Base-by-base conservation (phyloP, 1,140 invertebrate genomes). In the Pteromalus puparum region DNA sequence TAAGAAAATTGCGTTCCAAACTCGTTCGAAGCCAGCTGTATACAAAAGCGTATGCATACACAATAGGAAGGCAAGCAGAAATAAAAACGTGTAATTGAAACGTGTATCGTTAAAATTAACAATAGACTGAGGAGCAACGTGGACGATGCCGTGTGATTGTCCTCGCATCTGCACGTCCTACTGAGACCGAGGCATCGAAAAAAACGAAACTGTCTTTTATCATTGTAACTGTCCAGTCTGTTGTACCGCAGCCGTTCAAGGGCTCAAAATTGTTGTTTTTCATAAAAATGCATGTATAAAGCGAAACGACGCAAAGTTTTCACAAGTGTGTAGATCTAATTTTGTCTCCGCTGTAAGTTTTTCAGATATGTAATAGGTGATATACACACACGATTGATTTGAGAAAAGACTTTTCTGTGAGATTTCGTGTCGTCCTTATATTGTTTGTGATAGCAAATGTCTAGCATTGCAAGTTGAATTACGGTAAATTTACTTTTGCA, bases 121-220 rank as follows among this genome's bases (percentile, higher is more conserved):
- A 61, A 84, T 84, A 84, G 72, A 84, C 83, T 84, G 83, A 84
- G 75, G 21, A 77, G 34, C 13, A 18, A 81, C 77, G 70, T 75
- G 53, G 18, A 67, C 12, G 12, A 80, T 28, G 30, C 82, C 67
- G 53, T 46, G 79, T 18, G 53, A n/a, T 61, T 3, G 77, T 77
- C n/a, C 76, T 34, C 65, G 82, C 76, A 28, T 75, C 61, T 67
- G 67, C 53, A 15, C 18, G 21, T n/a, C 53, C 4, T 48, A 67
- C 10, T 26, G 21, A 18, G 21, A 79, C 6, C 46, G 89, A 89
- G 67, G 87, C 90, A 72, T 84, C 84, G 77, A 88, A 88, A 42
- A 46, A 89, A 79, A 90, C 46, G 28, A 61, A 75, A 26, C 24
- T 28, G 15, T 75, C 34, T 75, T 61, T 61, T 77, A 77, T 61